Conservation (phyloP, 2,797 vertebrate genomes). For the Anguilla megastoma region DNA sequence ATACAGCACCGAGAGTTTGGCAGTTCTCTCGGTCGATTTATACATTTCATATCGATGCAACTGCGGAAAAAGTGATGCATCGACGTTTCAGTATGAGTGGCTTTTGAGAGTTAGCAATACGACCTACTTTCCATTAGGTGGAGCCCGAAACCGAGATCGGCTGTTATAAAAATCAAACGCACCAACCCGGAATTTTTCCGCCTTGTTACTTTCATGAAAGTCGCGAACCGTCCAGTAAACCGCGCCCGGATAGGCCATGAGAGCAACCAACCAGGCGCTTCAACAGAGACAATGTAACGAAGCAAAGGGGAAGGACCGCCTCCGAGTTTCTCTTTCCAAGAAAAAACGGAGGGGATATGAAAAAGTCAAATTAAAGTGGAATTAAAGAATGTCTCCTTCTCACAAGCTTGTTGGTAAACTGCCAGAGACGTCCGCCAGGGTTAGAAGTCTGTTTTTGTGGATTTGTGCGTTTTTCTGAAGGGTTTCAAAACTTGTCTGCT, state of each 20-base stretch:
- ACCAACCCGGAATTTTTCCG: neutral
- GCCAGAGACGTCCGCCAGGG: neutral
- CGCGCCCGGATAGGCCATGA: neutral
- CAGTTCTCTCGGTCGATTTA: no score
- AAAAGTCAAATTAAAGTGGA: slow-evolving; percentile 23
- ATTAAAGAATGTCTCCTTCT: slow-evolving; percentile 6
- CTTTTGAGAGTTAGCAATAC: neutral
- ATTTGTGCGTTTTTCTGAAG: neutral
- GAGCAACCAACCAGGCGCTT: neutral
- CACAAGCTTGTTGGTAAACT: neutral
- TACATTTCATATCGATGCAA: no score
- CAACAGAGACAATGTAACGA: neutral
- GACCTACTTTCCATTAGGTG: neutral
- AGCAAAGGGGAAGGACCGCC: slow-evolving; percentile 13
- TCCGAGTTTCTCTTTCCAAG: slow-evolving; percentile 10
- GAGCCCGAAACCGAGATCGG: neutral
- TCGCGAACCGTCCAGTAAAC: slow-evolving; percentile 7
- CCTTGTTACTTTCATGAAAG: neutral
- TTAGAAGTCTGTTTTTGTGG: neutral
- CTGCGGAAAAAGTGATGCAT: no score
- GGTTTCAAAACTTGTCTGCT: slow-evolving; percentile 6
- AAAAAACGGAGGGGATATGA: neutral
- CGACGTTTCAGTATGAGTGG: neutral
- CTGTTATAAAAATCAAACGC: neutral
- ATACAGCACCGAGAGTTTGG: no score